Base-by-base conservation (phyloP, 2,797 vertebrate species). In the Pteronotus mesoamericanus region DNA sequence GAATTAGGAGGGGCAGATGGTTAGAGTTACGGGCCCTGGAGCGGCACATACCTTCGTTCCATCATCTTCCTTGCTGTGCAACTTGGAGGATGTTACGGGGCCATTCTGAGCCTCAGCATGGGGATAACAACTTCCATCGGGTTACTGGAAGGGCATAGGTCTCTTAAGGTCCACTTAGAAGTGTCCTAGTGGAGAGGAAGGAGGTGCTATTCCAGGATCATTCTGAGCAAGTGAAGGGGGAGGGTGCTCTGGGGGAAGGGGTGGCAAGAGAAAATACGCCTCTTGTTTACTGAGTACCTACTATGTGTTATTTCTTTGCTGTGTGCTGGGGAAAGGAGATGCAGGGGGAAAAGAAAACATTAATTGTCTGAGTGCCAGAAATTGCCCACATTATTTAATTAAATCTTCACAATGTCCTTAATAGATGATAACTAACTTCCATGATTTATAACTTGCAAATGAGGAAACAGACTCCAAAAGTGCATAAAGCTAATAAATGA, bases 371-470 rank as follows among this genome's bases (percentile, higher is more conserved):
- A 79, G 10, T 84, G 71, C 37, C 61, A 90, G 71, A 66, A 37
- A 84, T 86, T 48, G 86, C 55, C 84, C 26, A 74, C 15, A 55
- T 92, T 94, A 61, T 85, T 96, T 92, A 93, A 88, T 92, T 94
- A 75, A 88, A 83, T 92, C 61, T 75, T 83, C 64, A 86, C 75
- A 86, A 22, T 21, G 44, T 59, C 48, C 57, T 84, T 53, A 86
- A 87, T 72, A 90, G 26, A 42, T 44, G 32, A 18, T 74, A 79
- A 87, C 9, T 74, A 79, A 87, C 9, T 91, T 64, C 83, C 9
- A 66, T 18, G 11, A 32, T 53, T 32, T 29, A 5, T 48, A 39
- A 53, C 88, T 91, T 94, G 10, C 44, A 64, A 39, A 69, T 14
- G 22, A 87, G 39, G 53, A 86, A 80, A 94, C 12, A 29, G 44